Evolutionary conservation across 2,113 vertebrate species (phyloP), one percentile per base, ranked within the genome.

Genomic region (Sturnira hondurensis): DNA sequence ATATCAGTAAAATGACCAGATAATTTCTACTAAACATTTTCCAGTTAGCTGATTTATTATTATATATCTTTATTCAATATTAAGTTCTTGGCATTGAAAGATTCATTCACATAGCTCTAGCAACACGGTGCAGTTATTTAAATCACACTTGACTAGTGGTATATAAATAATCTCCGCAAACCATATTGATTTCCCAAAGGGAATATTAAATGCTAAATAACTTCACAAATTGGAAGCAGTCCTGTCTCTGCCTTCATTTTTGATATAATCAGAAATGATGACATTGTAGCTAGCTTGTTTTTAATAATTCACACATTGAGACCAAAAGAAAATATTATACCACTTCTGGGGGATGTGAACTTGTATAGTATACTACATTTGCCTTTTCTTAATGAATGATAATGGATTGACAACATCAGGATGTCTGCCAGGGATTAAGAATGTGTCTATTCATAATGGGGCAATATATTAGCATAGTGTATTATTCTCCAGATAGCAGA

Each of bases 201-300:
- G 94, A 96, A 97, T 97, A 98, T 98, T 98, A 98, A 98, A 97
- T 91, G 94, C 88, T 98, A 97, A 98, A 97, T 97, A 97, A 97
- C 89, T 97, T 94, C 93, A 93, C 89, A 87, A 90, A 97, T 93
- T 97, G 86, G 68, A 97, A 98, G 71, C 36, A 95, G 50, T 70
- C 94, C 86, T 97, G 94, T 92, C 93, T 91, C 94, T 85, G n/a
- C 83, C 95, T 97, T 96, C 92, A 86, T 97, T 97, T 97, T 96
- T 97, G 96, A 89, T 92, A 85, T 93, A 97, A 96, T 91, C 68
- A 97, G 73, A 95, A 97, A 95, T 85, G 89, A 97, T 97, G 90
- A 95, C 16, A 89, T 96, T 93, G 54, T 96, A 96, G 47, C 90
- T 76, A 93, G 77, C 93, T 97, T 97, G 92, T 95, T 98, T 98